These are phyloP conservation scores for Lycaena phlaeas DNA, from an alignment of 2,888 invertebrate genomes.

Conservation along the genomic window DNA sequence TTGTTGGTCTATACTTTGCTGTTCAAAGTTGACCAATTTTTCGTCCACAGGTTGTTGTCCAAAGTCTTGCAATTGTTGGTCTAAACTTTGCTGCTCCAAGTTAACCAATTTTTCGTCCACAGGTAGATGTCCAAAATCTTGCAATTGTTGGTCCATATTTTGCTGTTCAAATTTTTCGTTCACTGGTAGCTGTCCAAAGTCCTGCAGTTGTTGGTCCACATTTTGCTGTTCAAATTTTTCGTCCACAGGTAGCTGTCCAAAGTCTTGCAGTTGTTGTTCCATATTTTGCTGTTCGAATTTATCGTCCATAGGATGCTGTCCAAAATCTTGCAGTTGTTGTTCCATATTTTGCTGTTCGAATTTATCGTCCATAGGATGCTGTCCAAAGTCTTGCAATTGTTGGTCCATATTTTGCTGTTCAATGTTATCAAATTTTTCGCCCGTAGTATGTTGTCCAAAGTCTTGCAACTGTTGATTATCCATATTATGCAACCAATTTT, in stretches of 20 bases:
- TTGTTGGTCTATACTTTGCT: neutral
- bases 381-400: slow-evolving; percentile 13
- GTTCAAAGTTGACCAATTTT: slow-evolving; percentile 17
- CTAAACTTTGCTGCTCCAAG: neutral
- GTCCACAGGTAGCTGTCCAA: neutral
- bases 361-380: neutral
- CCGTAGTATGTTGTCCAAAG: slow-evolving; percentile 9
- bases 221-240: slow-evolving; percentile 16
- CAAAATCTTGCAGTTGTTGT: slow-evolving; percentile 4
- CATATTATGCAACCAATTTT: neutral
- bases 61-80: slow-evolving; percentile 8
- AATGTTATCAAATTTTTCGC: slow-evolving; percentile 9
- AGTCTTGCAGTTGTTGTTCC: slow-evolving; percentile 7
- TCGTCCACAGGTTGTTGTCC: slow-evolving; percentile 18
- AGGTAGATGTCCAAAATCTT: slow-evolving; percentile 14
- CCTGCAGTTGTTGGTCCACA: slow-evolving; percentile 9
- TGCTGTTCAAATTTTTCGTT: slow-evolving; percentile 11
- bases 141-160: slow-evolving; percentile 17
- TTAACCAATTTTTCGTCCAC: slow-evolving; percentile 5
- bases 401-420: slow-evolving; percentile 18
- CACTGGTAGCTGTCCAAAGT: slow-evolving; percentile 13
- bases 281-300: slow-evolving; percentile 5
- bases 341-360: neutral
- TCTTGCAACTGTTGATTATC: slow-evolving; percentile 22
- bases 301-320: neutral